Evolutionary conservation across 2,797 vertebrate genomes (phyloP).

Genomic region (Darevskia nairensis): DNA sequence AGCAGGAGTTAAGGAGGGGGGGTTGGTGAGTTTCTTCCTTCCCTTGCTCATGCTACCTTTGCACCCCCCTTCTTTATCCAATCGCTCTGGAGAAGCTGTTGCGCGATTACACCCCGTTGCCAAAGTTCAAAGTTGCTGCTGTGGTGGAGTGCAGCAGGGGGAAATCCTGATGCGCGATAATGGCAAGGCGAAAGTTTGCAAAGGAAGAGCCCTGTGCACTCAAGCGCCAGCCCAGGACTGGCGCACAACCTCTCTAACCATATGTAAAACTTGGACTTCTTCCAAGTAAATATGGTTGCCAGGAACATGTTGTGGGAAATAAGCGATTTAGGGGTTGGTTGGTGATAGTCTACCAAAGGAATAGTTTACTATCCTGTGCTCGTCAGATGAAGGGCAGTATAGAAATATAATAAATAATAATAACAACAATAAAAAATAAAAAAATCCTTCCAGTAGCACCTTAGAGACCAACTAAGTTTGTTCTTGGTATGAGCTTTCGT

Average conservation of each 20-base stretch:
- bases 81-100: background rate
- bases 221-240: conserved; percentile 47
- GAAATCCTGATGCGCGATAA: conserved; percentile 43
- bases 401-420: no score
- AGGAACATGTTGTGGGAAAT: background rate
- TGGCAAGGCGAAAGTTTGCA: conserved; percentile 70
- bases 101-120: conserved; percentile 49
- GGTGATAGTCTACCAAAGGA: background rate
- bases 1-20: conserved; percentile 15
- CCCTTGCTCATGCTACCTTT: background rate
- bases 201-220: conserved; percentile 45
- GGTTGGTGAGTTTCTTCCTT: background rate
- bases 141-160: conserved; percentile 56
- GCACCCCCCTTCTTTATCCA: background rate
- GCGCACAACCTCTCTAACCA: no score
- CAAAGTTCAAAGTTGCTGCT: conserved; percentile 78
- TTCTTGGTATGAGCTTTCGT: no score
- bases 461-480: no score
- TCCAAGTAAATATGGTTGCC: background rate
- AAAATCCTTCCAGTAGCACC: no score
- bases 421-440: no score
- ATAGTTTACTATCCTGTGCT: no score
- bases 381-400: no score
- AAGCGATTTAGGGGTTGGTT: background rate
- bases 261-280: background rate